phyloP scores from a whole-genome alignment of 2,797 vertebrate genomes.

The Graptemys geographica region DNA sequence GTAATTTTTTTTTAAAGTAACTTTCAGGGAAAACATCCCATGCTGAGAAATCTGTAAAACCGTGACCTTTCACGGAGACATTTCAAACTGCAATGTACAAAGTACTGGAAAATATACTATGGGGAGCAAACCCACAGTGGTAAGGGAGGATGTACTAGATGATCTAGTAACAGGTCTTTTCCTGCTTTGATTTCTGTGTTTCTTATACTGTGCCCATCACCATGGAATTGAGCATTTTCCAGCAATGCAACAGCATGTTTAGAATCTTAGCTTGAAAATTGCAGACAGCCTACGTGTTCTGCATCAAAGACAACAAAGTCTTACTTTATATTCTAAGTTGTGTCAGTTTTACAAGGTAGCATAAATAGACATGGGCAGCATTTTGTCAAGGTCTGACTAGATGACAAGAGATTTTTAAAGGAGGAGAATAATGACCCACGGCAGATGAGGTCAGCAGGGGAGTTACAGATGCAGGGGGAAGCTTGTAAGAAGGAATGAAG shows the following conservation, averaged over 20 bases:
- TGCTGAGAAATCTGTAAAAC: slow-evolving; percentile 5
- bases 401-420: not conserved
- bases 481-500: not conserved
- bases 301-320: not conserved
- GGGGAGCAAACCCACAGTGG: not conserved
- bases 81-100: slow-evolving; percentile 17
- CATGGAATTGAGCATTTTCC: not conserved
- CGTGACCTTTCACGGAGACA: not conserved
- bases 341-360: not conserved
- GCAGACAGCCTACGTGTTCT: not conserved
- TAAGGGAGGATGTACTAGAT: not conserved
- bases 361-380: not conserved
- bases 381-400: not conserved
- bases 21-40: not conserved
- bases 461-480: rapidly evolving
- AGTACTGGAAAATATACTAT: not conserved
- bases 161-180: not conserved
- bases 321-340: not conserved
- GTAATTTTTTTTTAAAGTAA: not conserved
- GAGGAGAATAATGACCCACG: not conserved
- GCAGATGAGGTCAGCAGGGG: not conserved
- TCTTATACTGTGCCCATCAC: not conserved
- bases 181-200: not conserved
- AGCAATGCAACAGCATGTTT: not conserved
- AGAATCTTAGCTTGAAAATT: not conserved